Evolutionary conservation across 2,888 invertebrate genomes (phyloP).

Genomic region (Chloroclysta siterata): DNA sequence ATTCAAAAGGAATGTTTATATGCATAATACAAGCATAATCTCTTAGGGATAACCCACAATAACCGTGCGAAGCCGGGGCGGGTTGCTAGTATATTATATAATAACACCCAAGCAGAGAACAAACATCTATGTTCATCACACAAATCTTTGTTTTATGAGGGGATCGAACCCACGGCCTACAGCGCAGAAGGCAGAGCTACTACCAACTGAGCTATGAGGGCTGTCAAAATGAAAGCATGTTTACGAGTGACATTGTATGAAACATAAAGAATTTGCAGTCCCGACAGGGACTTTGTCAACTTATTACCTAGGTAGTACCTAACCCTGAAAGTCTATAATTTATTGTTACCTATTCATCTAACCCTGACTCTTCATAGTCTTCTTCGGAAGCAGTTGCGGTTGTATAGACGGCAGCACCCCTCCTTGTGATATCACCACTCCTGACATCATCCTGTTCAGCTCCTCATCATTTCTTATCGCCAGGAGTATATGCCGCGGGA

Average conservation of each 20-base stretch:
- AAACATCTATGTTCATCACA: too few species aligned
- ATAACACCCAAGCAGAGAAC: too few species aligned
- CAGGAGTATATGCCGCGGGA: constrained; percentile 61
- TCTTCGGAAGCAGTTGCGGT: constrained; percentile 62
- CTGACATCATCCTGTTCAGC: constrained; percentile 57
- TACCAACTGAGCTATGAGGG: too few species aligned
- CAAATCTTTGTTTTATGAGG: too few species aligned
- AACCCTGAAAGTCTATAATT: neutral
- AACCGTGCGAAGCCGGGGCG: too few species aligned
- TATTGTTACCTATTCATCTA: neutral
- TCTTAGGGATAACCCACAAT: too few species aligned
- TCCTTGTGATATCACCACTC: constrained; percentile 61
- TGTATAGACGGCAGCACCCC: constrained; percentile 65
- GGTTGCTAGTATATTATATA: too few species aligned
- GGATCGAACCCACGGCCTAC: too few species aligned
- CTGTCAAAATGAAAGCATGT: too few species aligned
- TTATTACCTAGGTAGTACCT: neutral
- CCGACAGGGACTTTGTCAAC: constrained; percentile 37
- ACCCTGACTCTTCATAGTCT: constrained; percentile 51
- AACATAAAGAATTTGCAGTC: constrained; percentile 34
- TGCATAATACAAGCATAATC: too few species aligned
- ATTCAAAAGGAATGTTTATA: too few species aligned
- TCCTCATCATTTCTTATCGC: constrained; percentile 70
- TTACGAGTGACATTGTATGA: constrained; percentile 6
- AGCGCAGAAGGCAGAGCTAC: too few species aligned